Base-by-base conservation (phyloP, 2,113 vertebrate genomes). In the Leptodactylus fuscus region DNA sequence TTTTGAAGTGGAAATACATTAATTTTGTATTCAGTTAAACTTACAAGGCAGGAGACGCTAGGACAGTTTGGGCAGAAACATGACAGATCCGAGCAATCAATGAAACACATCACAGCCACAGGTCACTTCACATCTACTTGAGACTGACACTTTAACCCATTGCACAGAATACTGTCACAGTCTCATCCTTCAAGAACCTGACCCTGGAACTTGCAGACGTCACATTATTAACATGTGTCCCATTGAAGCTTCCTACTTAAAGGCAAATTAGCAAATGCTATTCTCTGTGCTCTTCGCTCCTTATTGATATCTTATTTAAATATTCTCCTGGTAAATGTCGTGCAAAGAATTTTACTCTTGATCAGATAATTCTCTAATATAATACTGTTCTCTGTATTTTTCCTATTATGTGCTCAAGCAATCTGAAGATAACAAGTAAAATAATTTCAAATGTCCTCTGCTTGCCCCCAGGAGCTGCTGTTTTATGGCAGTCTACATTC, bases 1-100 rank as follows among this genome's bases (percentile, higher is more conserved):
- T 46, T 83, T 84, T 84, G 82, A 84, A 84, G 73, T 77, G 71
- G 82, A 84, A 84, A 84, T 84, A 84, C 55, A 76, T 84, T 77
- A 48, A 77, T 77, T 84, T 77, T 77, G 82, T 77, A 84, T 84
- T 84, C 73, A 65, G 51, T 38, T 65, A 62, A 84, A 77, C 71
- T 46, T 62, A 73, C 81, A 24, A 38, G 69, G n/a, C 65, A 41
- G 69, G 67, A 73, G 48, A 83, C 41, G 32, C 62, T 83, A 27
- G 69, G 46, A 73, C 49, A 83, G 81, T 73, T 71, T 83, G 69
- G 69, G 51, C 48, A 83, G 69, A 71, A 83, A 83, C 46, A 38
- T 83, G 69, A 71, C 69, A 83, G 69, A 55, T 83, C 48, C 49
- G 15, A 73, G 67, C 67, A 73, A 82, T 71, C 49, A 73, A 73